Evolutionary conservation across 2,113 vertebrate genomes (phyloP), one percentile per base, ranked within the genome.

Genomic region (Sphyrna mokarran): DNA sequence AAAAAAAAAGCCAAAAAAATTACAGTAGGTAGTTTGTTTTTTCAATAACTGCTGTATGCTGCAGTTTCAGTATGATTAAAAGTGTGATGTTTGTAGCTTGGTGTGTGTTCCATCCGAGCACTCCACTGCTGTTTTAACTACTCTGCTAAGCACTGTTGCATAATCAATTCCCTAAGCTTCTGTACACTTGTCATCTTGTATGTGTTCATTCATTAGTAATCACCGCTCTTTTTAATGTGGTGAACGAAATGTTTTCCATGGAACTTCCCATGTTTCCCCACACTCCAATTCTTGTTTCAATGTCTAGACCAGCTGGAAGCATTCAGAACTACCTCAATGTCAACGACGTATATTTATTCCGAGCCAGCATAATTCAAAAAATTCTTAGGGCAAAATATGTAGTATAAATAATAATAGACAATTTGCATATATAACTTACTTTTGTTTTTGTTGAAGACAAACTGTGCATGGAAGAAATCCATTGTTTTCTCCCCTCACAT

Each of bases 341-440:
- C 96, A 96, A 78, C 95, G 96, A 69, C 80, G 95, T 86, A 95
- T 95, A 87, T 72, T 96, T 96, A 72, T 95, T 95, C 97, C 95
- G 72, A 96, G 94, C 96, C 95, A 95, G 93, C 23, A 48, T 95
- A 48, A 72, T 95, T 29, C n/a, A 69, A 43, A 94, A 69, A 70
- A 69, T 48, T 94, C 23, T 29, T 13, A 29, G 48, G 37, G 37
- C 22, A 70, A 95, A 69, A 94, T 40, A 40, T 13, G 37, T 95
- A 29, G 68, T 29, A 72, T 43, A 48, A 48, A 70, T 95, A 95
- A 72, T 48, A 70, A 37, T 40, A 54, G 95, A 95, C 80, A 83
- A 91, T 69, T 69, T 70, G 80, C 61, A 86, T 96, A 61, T 96
- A 96, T 78, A 96, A 99, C 98, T 99, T 98, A 99, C 98, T 98